Percentiles rank a stretch among this genome's conserved stretches.
Conservation (phyloP, 2,797 vertebrate genomes). For the Coranthus polyacanthus region DNA sequence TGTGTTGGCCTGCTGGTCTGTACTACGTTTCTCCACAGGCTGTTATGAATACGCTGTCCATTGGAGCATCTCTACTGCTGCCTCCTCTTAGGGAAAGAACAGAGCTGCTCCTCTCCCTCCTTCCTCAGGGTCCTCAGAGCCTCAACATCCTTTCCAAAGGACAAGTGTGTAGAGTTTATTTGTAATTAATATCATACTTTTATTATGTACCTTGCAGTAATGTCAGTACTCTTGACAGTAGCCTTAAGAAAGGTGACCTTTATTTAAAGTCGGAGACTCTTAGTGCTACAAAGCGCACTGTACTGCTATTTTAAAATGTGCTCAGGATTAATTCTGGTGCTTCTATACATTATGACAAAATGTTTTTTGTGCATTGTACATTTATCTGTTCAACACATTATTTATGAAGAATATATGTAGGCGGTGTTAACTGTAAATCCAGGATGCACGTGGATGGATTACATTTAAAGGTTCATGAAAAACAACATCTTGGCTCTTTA, state of each 20-base stretch:
- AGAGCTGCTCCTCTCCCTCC: slow-evolving; percentile 87
- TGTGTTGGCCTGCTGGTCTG: background rate
- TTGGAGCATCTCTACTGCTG: slow-evolving; percentile 86
- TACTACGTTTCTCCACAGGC: slow-evolving; percentile 74
- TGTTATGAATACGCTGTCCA: slow-evolving; percentile 87
- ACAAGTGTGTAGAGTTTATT: slow-evolving; percentile 76
- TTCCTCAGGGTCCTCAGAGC: slow-evolving; percentile 89
- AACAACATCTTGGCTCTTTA: background rate
- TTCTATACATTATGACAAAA: background rate
- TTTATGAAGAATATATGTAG: background rate
- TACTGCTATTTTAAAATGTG: too few species aligned
- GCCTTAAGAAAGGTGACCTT: too few species aligned
- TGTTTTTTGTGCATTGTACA: background rate
- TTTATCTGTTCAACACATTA: background rate
- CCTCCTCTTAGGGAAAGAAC: slow-evolving; percentile 89
- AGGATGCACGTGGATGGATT: background rate
- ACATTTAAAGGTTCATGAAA: background rate
- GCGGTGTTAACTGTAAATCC: background rate
- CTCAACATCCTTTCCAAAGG: slow-evolving; percentile 88
- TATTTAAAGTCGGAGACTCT: too few species aligned
- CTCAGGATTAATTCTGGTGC: background rate
- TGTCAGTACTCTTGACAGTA: too few species aligned
- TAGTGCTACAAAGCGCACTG: too few species aligned
- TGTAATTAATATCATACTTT: too few species aligned
- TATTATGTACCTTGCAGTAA: too few species aligned